Conservation (phyloP, 2,888 invertebrate genomes). For the Philaethria dido region DNA sequence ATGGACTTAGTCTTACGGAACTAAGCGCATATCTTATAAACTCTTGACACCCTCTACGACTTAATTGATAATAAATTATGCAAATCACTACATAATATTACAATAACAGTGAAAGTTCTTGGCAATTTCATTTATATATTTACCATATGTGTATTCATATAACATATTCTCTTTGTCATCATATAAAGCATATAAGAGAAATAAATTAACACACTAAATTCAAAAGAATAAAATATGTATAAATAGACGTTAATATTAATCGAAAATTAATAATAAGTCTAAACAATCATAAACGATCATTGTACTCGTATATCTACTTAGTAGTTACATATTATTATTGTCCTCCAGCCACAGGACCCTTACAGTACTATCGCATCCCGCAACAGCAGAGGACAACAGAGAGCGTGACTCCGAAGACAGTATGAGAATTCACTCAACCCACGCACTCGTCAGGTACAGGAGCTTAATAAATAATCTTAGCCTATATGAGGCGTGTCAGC, state of each 20-base stretch:
- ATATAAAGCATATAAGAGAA: constrained; percentile 30
- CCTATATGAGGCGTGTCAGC: constrained; percentile 41
- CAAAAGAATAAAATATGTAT: constrained; percentile 12
- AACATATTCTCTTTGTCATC: constrained; percentile 7
- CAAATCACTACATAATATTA: constrained; percentile 23
- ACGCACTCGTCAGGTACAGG: constrained; percentile 81
- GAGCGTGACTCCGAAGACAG: constrained; percentile 54
- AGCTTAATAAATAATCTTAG: constrained; percentile 71
- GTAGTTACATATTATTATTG: constrained; percentile 78
- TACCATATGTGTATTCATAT: not conserved
- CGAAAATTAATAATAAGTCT: constrained; percentile 58
- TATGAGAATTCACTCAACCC: constrained; percentile 59
- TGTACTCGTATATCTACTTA: constrained; percentile 73
- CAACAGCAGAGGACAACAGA: constrained; percentile 50
- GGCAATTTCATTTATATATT: not conserved
- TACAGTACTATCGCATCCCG: constrained; percentile 35
- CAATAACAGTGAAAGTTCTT: constrained; percentile 9
- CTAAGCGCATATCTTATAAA: constrained; percentile 37
- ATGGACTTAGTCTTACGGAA: constrained; percentile 17
- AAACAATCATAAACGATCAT: constrained; percentile 56
- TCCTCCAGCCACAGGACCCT: constrained; percentile 57
- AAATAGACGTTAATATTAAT: constrained; percentile 50
- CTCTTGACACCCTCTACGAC: constrained; percentile 30
- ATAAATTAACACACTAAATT: constrained; percentile 31
- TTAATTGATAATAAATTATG: constrained; percentile 34